These are phyloP conservation scores for Sebastes umbrosus DNA, from an alignment of 2,797 vertebrate genomes.

Conservation along the genomic window DNA sequence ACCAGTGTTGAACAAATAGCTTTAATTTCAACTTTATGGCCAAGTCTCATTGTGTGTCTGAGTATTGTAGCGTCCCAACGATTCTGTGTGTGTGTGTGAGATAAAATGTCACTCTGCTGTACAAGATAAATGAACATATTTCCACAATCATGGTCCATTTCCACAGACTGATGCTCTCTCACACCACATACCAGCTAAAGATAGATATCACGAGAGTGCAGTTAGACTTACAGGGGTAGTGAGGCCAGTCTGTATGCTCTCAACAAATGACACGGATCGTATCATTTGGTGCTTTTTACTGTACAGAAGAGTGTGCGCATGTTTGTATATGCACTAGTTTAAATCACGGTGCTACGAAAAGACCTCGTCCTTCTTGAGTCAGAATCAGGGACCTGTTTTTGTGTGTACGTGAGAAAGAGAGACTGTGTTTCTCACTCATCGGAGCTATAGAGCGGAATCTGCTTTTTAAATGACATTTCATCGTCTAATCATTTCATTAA, in stretches of 20 bases:
- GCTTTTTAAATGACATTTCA: constrained; percentile 26
- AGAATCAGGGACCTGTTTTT: constrained; percentile 80
- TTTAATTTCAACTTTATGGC: constrained; percentile 74
- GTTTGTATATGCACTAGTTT: constrained; percentile 66
- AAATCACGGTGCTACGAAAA: constrained; percentile 82
- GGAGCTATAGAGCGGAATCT: constrained; percentile 28
- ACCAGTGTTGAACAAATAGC: constrained; percentile 70
- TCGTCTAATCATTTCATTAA: constrained; percentile 32
- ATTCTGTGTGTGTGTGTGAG: constrained; percentile 29
- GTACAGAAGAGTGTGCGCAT: constrained; percentile 41
- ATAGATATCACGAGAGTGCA: constrained; percentile 2
- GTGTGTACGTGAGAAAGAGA: constrained; percentile 18
- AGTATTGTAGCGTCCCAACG: constrained; percentile 39
- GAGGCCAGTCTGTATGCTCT: constrained; percentile 8
- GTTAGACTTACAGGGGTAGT: constrained; percentile 2
- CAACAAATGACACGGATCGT: constrained; percentile 20
- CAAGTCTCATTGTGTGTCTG: constrained; percentile 53
- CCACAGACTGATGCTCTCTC: constrained; percentile 19
- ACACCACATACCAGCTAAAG: background rate
- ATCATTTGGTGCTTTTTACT: constrained; percentile 68
- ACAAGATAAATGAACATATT: constrained; percentile 27
- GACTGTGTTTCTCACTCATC: constrained; percentile 33
- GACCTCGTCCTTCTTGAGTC: constrained; percentile 74
- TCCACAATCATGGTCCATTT: constrained; percentile 4
- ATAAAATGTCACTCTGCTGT: constrained; percentile 44